These are phyloP conservation scores for Telmatochromis sp. DNA, from an alignment of 2,113 vertebrate species.

Conservation along the genomic window DNA sequence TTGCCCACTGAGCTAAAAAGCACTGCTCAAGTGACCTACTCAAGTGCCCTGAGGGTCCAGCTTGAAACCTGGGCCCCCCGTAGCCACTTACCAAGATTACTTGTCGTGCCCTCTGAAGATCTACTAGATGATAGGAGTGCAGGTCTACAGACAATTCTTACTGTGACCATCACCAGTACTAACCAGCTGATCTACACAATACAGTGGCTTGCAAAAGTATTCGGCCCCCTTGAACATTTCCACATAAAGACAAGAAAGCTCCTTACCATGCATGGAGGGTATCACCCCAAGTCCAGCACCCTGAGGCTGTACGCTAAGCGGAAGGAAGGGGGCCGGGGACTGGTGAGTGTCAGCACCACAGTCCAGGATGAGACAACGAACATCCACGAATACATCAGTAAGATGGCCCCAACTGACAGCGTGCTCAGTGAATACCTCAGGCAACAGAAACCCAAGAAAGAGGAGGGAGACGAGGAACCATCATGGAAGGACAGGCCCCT, in stretches of 20 bases:
- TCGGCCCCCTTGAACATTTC: not conserved
- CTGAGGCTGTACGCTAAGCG: too few species aligned
- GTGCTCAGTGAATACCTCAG: too few species aligned
- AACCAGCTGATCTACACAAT: not conserved
- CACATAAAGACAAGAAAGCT: not conserved
- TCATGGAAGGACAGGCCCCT: not conserved
- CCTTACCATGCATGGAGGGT: too few species aligned
- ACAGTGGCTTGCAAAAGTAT: not conserved
- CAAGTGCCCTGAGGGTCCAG: not conserved
- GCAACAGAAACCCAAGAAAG: too few species aligned
- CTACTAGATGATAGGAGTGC: not conserved
- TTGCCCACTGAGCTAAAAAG: not conserved
- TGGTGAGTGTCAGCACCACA: too few species aligned
- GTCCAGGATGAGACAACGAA: too few species aligned
- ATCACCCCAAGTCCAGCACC: too few species aligned
- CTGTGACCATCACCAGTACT: not conserved
- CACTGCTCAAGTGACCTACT: not conserved
- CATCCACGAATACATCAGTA: too few species aligned
- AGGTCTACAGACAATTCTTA: not conserved
- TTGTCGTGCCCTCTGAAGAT: not conserved
- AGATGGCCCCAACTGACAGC: too few species aligned
- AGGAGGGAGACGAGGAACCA: too few species aligned
- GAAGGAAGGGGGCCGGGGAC: too few species aligned
- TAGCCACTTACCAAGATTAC: not conserved
- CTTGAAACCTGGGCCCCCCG: not conserved